These are phyloP conservation scores for Standfussiana lucernea DNA, from an alignment of 2,888 invertebrate species.

Conservation along the genomic window DNA sequence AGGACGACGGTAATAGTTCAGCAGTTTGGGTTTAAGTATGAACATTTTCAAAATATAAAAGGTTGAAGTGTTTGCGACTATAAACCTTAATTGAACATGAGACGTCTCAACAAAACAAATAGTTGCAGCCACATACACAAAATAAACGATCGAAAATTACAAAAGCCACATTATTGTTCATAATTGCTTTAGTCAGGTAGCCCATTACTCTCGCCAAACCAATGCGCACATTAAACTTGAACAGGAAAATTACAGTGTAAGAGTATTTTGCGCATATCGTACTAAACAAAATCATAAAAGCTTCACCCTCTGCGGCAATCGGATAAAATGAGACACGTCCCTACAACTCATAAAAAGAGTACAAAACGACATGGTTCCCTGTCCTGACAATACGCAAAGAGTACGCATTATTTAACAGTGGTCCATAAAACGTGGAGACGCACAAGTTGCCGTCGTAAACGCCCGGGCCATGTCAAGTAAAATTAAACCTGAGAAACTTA, in stretches of 20 bases:
- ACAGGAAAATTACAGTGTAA: slow-evolving; percentile 38
- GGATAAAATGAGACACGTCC: slow-evolving; percentile 80
- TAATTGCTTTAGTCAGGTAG: not conserved
- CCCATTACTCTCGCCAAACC: slow-evolving; percentile 17
- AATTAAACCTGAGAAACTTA: slow-evolving; percentile 77
- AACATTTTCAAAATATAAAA: too few species aligned
- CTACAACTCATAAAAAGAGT: slow-evolving; percentile 82
- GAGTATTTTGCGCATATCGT: slow-evolving; percentile 46
- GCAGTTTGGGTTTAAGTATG: slow-evolving; percentile 3
- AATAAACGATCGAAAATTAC: slow-evolving; percentile 6
- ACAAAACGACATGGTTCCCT: slow-evolving; percentile 78
- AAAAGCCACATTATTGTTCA: slow-evolving; percentile 6
- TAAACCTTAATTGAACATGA: not conserved
- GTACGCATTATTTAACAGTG: slow-evolving; percentile 84
- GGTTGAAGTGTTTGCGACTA: not conserved
- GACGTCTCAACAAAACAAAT: not conserved
- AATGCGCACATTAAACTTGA: slow-evolving; percentile 39
- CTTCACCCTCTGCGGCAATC: slow-evolving; percentile 64
- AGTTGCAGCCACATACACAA: not conserved
- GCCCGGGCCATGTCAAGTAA: slow-evolving; percentile 76
- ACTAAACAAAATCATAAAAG: slow-evolving; percentile 68
- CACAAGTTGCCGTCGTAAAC: slow-evolving; percentile 80
- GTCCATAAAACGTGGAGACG: slow-evolving; percentile 80
- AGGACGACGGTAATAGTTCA: slow-evolving; percentile 65
- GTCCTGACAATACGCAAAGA: slow-evolving; percentile 80